Conservation (phyloP, 2,797 vertebrate genomes). For the Antrozous pallidus region DNA sequence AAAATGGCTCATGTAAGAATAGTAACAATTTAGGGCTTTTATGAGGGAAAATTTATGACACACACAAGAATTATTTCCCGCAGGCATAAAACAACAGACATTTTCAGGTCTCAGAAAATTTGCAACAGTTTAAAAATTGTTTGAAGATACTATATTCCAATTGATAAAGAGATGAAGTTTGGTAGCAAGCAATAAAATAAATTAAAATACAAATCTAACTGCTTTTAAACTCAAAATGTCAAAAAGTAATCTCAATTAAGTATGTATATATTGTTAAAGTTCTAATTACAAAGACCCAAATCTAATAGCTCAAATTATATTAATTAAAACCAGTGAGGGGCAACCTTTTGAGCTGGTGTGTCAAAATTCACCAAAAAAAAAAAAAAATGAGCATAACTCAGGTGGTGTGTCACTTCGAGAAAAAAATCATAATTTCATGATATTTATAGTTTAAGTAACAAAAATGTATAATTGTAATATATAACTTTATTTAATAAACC, state of each 20-base stretch:
- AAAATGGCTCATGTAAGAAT: neutral
- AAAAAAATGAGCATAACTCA: no score
- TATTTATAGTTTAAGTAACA: no score
- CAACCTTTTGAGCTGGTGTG: no score
- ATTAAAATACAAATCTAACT: constrained; percentile 23
- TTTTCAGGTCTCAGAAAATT: constrained; percentile 26
- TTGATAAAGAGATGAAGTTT: constrained; percentile 11
- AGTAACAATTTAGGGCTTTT: neutral
- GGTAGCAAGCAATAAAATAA: neutral
- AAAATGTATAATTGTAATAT: no score
- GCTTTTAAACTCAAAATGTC: constrained; percentile 25
- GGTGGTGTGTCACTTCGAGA: no score
- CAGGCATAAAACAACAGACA: neutral
- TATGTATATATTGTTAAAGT: no score
- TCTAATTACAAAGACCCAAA: constrained; percentile 16
- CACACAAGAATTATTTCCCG: neutral
- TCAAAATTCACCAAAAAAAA: no score
- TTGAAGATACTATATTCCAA: constrained; percentile 36
- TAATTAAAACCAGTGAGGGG: neutral
- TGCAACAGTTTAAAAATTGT: neutral
- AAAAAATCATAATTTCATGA: no score
- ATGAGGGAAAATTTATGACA: neutral
- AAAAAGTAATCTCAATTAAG: neutral
- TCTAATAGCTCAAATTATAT: neutral
- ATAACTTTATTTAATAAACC: no score